A percentile compares a stretch with the other conserved stretches of the same genome.
Conservation (phyloP, 2,888 invertebrate genomes). For the Silvanus unidentatus region DNA sequence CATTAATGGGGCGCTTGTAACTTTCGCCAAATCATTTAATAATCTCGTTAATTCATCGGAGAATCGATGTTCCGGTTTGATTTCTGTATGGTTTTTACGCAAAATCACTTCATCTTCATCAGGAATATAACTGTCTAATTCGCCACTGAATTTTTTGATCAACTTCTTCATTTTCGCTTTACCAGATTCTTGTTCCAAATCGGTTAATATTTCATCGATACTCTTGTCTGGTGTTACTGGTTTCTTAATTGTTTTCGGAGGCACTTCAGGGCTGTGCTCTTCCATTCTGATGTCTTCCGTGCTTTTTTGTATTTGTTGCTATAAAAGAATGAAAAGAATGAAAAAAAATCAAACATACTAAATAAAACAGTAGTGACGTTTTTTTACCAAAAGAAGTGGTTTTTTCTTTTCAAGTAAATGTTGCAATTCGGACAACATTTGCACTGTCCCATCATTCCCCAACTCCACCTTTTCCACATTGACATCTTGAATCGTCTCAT, state of each 20-base stretch:
- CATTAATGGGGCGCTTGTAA: conserved; percentile 43
- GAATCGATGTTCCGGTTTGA: conserved; percentile 23
- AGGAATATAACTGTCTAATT: conserved; percentile 10
- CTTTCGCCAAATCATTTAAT: conserved; percentile 41
- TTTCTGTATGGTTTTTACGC: conserved; percentile 9
- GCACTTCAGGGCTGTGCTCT: conserved; percentile 3
- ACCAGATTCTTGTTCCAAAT: conserved; percentile 31
- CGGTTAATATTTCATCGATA: conserved; percentile 39
- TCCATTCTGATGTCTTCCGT: not conserved
- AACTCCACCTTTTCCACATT: conserved; percentile 13
- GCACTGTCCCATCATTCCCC: conserved; percentile 21
- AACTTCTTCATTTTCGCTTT: conserved; percentile 29
- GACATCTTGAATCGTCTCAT: conserved; percentile 20
- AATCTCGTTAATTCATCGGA: conserved; percentile 40
- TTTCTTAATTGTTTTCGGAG: conserved; percentile 15
- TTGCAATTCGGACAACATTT: conserved; percentile 33
- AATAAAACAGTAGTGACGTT: too few species aligned
- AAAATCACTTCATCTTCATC: conserved; percentile 23
- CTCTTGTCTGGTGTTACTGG: conserved; percentile 19
- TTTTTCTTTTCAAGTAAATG: conserved; percentile 33
- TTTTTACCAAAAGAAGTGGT: conserved; percentile 27
- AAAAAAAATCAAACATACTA: not conserved
- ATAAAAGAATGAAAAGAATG: conserved; percentile 1
- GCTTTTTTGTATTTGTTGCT: conserved; percentile 1
- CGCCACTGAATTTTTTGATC: conserved; percentile 39